Evolutionary conservation across 2,797 vertebrate species (phyloP).

Genomic region (Lepidocolaptes lacrymiger): DNA sequence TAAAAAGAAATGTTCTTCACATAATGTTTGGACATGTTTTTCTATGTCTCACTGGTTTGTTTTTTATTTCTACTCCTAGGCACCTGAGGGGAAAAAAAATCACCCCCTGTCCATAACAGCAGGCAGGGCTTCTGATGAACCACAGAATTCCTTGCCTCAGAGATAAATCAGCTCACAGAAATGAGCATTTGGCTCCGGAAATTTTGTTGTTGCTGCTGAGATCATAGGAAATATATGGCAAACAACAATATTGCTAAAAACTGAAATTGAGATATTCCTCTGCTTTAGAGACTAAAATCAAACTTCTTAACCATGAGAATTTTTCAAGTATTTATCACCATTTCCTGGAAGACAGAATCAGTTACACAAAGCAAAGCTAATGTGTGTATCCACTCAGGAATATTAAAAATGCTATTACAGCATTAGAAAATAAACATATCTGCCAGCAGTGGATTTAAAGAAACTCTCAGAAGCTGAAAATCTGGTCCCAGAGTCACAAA

Average conservation of each 20-base stretch:
- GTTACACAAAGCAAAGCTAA: background rate
- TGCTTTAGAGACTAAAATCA: background rate
- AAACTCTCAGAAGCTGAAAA: background rate
- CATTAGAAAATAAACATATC: background rate
- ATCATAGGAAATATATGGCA: background rate
- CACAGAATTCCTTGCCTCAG: background rate
- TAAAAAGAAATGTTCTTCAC: background rate
- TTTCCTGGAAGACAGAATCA: background rate
- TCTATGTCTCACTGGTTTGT: conserved; percentile 52
- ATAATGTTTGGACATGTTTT: conserved; percentile 56
- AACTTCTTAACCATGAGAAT: background rate
- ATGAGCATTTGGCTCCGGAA: background rate
- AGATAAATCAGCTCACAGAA: background rate
- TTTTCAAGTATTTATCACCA: background rate
- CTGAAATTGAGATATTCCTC: background rate
- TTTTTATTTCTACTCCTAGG: conserved; percentile 67
- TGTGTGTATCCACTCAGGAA: background rate
- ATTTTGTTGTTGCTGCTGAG: background rate
- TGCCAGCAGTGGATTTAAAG: background rate
- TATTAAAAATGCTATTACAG: conserved; percentile 1
- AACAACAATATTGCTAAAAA: background rate
- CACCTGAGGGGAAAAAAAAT: conserved; percentile 47
- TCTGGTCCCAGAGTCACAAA: background rate
- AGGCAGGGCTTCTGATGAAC: background rate
- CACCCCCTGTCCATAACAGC: background rate